Conservation (phyloP, 2,797 vertebrate species). For the Nyctalus aviator region DNA sequence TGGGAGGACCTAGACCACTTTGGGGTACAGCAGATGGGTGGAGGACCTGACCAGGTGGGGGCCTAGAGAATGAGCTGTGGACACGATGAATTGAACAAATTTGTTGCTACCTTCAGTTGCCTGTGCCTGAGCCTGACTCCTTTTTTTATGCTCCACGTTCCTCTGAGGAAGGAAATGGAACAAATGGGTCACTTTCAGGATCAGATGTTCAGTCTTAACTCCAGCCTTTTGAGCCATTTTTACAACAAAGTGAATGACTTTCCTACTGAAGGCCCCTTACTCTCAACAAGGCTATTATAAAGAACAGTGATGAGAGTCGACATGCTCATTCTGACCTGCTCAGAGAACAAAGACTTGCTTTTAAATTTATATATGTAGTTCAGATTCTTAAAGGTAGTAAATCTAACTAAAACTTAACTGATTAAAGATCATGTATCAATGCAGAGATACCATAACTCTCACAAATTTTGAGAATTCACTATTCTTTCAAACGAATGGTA, state of each 20-base stretch:
- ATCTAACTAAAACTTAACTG: neutral
- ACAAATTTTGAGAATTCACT: neutral
- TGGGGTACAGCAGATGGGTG: rapidly evolving
- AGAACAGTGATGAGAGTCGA: rapidly evolving
- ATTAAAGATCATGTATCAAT: neutral
- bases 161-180: rapidly evolving
- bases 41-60: neutral
- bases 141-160: rapidly evolving
- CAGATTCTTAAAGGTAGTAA: neutral
- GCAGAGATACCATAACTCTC: neutral
- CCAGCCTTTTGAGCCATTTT: neutral
- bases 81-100: neutral
- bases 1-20: neutral
- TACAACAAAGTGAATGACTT: too few species aligned
- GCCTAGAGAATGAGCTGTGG: rapidly evolving
- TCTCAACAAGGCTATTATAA: neutral
- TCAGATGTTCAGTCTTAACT: rapidly evolving
- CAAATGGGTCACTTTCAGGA: too few species aligned
- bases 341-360: neutral
- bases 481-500: neutral
- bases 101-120: neutral
- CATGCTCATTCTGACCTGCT: rapidly evolving
- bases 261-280: rapidly evolving
- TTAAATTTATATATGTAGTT: too few species aligned
- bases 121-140: neutral